These are phyloP conservation scores for human (Homo sapiens) DNA, from an alignment of 2,113 vertebrate species.

Conservation along the genomic window DNA sequence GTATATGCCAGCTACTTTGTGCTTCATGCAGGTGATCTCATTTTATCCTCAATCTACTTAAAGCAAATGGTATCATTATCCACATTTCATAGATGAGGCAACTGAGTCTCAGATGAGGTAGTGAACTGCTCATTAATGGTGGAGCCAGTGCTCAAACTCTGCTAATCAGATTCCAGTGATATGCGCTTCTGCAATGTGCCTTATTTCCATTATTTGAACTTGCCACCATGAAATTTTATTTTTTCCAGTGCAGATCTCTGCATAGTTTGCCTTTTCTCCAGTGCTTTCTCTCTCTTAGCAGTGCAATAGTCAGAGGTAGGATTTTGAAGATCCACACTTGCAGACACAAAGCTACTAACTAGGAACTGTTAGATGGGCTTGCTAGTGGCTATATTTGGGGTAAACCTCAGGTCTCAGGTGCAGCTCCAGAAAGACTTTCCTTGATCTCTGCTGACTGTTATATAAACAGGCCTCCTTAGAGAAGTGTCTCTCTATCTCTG, in stretches of 20 bases:
- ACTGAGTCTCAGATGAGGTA: not conserved
- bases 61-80: not conserved
- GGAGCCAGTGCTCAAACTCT: not conserved
- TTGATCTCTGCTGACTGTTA: not conserved
- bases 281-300: not conserved
- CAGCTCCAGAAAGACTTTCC: not conserved
- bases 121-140: not conserved
- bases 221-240: not conserved
- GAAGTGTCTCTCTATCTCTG: not conserved
- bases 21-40: not conserved
- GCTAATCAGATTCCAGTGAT: not conserved
- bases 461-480: not conserved
- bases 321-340: not conserved
- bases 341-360: not conserved
- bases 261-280: not conserved
- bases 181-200: not conserved
- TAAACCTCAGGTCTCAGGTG: not conserved
- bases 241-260: not conserved
- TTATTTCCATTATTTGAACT: not conserved
- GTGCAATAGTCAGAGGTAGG: not conserved
- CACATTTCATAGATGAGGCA: not conserved
- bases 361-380: not conserved
- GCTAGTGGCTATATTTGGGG: not conserved
- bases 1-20: not conserved
- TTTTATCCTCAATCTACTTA: not conserved